A percentile compares a stretch with the other conserved stretches of the same genome.
Evolutionary conservation across 2,113 vertebrate genomes (phyloP).

Genomic region (Madoqua kirkii): DNA sequence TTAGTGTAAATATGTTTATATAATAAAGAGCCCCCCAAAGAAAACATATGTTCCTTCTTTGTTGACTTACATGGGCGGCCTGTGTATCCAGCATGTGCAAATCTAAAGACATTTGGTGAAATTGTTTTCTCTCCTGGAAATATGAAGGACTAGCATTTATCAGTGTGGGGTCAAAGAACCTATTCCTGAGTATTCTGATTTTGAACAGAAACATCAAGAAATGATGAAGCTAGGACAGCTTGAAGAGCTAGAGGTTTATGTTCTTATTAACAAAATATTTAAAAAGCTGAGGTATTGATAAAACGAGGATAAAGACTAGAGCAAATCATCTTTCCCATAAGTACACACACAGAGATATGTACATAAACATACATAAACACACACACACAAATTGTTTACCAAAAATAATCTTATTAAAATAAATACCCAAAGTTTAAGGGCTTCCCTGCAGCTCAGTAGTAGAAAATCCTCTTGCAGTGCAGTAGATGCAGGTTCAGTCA

Average conservation of each 20-base stretch:
- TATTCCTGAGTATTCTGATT: background rate
- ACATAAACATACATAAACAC: background rate
- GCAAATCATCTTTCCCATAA: background rate
- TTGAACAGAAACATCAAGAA: slow-evolving; percentile 7
- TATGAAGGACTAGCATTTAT: background rate
- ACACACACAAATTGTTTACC: background rate
- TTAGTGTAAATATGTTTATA: slow-evolving; percentile 14
- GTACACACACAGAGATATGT: background rate
- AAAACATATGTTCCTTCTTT: background rate
- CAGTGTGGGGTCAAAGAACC: background rate
- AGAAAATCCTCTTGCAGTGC: background rate
- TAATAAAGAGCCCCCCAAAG: slow-evolving; percentile 42
- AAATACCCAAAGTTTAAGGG: background rate
- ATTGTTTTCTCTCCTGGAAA: background rate
- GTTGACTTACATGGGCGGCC: background rate
- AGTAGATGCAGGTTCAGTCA: background rate
- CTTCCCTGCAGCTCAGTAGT: background rate
- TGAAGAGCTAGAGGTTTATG: background rate
- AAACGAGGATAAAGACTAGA: background rate
- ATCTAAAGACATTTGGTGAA: background rate
- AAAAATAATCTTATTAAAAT: background rate
- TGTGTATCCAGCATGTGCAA: background rate
- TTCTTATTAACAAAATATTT: background rate
- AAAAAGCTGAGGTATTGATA: background rate
- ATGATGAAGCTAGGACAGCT: background rate